Percentiles rank a stretch among this genome's conserved stretches.
These are phyloP conservation scores for Xiphorhynchus elegans DNA, from an alignment of 2,113 vertebrate species.

Conservation along the genomic window DNA sequence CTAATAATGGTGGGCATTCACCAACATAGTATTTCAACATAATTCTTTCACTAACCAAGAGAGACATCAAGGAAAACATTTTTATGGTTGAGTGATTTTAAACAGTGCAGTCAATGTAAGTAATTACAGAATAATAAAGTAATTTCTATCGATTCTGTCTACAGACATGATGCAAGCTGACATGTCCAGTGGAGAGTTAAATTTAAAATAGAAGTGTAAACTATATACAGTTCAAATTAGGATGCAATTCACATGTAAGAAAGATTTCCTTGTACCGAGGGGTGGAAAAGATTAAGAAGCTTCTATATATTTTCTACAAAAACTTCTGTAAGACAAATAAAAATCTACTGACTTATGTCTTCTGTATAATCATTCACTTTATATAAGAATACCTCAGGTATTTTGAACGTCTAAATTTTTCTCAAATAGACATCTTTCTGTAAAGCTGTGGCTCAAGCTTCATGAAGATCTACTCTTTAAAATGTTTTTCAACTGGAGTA, in stretches of 20 bases:
- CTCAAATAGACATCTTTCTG: neutral
- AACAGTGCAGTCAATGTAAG: conserved; percentile 53
- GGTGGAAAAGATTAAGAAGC: neutral
- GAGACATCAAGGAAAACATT: conserved; percentile 36
- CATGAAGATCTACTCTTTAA: neutral
- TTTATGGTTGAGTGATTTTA: conserved; percentile 57
- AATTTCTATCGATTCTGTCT: conserved; percentile 53
- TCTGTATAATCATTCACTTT: neutral
- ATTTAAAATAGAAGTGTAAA: conserved; percentile 1
- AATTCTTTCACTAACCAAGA: conserved; percentile 32
- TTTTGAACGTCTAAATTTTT: neutral
- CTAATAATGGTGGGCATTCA: neutral
- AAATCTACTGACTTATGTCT: neutral
- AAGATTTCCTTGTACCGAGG: neutral
- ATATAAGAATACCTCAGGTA: neutral
- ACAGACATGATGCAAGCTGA: conserved; percentile 46
- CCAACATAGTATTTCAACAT: neutral
- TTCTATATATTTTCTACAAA: neutral
- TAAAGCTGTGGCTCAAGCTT: neutral
- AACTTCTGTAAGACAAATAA: neutral
- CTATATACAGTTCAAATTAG: neutral
- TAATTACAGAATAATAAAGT: conserved; percentile 72
- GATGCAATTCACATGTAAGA: neutral
- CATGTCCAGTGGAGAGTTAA: neutral
- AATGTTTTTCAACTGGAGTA: neutral